Conservation (phyloP, 2,888 invertebrate genomes). For the Dromius quadrimaculatus region DNA sequence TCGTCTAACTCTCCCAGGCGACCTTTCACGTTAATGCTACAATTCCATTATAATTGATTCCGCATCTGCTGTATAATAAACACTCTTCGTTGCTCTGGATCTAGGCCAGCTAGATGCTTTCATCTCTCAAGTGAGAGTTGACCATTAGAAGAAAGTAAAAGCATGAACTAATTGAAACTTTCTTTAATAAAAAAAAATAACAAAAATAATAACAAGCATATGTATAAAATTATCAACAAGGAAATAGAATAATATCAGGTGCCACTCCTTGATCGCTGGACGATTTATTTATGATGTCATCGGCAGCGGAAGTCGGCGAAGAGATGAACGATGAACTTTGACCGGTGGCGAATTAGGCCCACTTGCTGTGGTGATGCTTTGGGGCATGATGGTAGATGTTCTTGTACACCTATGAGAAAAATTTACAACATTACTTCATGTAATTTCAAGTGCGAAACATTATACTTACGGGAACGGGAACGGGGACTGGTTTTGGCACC, state of each 20-base stretch:
- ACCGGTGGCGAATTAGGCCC: slow-evolving; percentile 28
- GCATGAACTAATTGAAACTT: slow-evolving; percentile 35
- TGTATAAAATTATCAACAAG: slow-evolving; percentile 47
- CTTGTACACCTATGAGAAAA: slow-evolving; percentile 72
- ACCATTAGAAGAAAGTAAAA: slow-evolving; percentile 19
- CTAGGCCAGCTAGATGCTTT: slow-evolving; percentile 24
- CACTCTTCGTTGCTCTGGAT: background rate
- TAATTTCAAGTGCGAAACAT: background rate
- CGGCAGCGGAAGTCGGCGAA: slow-evolving; percentile 14
- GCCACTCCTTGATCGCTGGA: slow-evolving; percentile 31
- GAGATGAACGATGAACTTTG: slow-evolving; percentile 38
- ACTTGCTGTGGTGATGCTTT: slow-evolving; percentile 57
- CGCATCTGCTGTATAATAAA: slow-evolving; percentile 1
- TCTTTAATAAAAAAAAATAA: slow-evolving; percentile 45
- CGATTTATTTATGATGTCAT: no score
- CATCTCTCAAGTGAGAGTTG: slow-evolving; percentile 29
- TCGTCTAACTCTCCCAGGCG: background rate
- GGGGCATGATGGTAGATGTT: slow-evolving; percentile 77
- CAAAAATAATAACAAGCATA: slow-evolving; percentile 36
- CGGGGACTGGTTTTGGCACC: slow-evolving; percentile 80
- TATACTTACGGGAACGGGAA: slow-evolving; percentile 67
- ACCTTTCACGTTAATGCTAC: slow-evolving; percentile 12
- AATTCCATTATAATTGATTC: slow-evolving; percentile 4
- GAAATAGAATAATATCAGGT: slow-evolving; percentile 28
- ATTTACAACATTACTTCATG: background rate